Base-by-base conservation (phyloP, 2,113 vertebrate genomes). In the Penelope pileata region DNA sequence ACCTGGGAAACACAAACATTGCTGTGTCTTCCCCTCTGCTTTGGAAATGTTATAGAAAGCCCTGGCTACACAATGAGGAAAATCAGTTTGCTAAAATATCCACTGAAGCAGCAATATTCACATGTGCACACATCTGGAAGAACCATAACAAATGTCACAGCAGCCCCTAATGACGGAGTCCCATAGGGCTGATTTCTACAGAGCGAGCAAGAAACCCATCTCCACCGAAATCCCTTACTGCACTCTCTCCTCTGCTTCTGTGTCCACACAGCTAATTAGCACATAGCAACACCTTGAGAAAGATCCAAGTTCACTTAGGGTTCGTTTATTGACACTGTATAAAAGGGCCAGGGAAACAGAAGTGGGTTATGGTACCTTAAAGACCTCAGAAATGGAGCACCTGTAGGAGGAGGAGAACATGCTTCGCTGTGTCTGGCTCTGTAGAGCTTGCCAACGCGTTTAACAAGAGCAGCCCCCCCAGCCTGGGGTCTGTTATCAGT, bases 371-470 rank as follows among this genome's bases (percentile, higher is more conserved):
- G 78, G 32, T 91, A 4, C 60, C 63, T 88, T 87, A 16, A 76
- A 53, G 68, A 82, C 58, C 70, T 43, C 42, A 56, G 80, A 59
- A 72, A 83, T 13, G 11, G 45, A 34, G 68, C 7, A 66, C 10
- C 78, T 29, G 69, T 88, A 93, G 96, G 69, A 74, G 32, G 94
- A 96, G 95, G 95, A n/a, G 88, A 63, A 77, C 9, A 19, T 24
- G 50, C 89, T 91, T 18, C 12, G 88, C 73, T 94, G 84, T 93
- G 93, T 94, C 88, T 77, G 86, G 86, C 67, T 40, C 15, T 69
- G 45, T 69, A 4, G 78, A 84, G 51, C 30, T 59, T 15, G 83
- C 72, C 78, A 78, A 6, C 81, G 62, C 12, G 47, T 40, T 79
- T 58, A 92, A 79, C 1, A 3, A 82, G 74, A 47, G 62, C 18